Evolutionary conservation across 2,113 vertebrate species (phyloP), one percentile per base, ranked within the genome.

Genomic region (Malurus melanocephalus): DNA sequence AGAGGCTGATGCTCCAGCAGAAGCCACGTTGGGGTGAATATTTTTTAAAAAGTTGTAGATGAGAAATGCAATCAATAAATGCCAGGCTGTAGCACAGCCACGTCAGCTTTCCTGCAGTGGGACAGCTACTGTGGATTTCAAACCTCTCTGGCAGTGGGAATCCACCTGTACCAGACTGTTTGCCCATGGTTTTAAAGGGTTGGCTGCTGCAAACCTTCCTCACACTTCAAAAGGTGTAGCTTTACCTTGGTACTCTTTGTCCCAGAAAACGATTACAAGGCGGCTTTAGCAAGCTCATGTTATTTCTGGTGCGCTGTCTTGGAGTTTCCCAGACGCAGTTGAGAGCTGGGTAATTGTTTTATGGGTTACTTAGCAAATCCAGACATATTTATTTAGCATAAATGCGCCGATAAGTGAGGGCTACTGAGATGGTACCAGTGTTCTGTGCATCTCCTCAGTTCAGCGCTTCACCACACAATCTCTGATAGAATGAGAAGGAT

Each of bases 301-400:
- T 92, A 40, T 82, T 95, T 71, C 73, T 86, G 92, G 75, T 78
- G 64, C 1, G 43, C 60, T 67, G 35, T 32, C 52, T 78, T 84
- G 21, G 74, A 73, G 85, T 12, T 75, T 42, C 56, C 83, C 78
- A 68, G 62, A 86, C 90, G 84, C 74, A 86, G 75, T 38, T 92
- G 79, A 93, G 80, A 91, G 82, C 49, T 76, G 67, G 57, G 57
- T 89, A 88, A 92, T 93, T 93, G 75, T 84, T 94, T 94, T 89
- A 91, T 92, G 88, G 85, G 74, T 91, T 95, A 80, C 74, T 95
- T 88, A 90, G 71, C 71, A 94, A 93, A 93, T 82, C 78, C 81
- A 90, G 75, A 71, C 24, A 10, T 95, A 93, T 95, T 94, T 96
- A 80, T 94, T 90, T 74, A 94, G 66, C 74, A 84, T 61, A 77